Base-by-base conservation (phyloP, 2,113 vertebrate species). In the Cebus imitator region DNA sequence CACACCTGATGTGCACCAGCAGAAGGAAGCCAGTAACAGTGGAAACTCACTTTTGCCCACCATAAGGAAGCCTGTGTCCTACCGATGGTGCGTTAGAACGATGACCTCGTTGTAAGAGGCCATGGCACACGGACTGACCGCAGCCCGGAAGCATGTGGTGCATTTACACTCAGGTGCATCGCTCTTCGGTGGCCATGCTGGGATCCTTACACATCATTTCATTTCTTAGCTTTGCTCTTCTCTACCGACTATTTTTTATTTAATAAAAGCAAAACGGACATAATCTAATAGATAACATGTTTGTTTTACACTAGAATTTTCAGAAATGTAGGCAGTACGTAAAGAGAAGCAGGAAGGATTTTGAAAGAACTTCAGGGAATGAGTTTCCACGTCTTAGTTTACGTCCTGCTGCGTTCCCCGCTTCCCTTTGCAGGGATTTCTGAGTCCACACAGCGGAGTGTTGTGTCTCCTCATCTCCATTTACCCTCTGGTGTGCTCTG, bases 91-190 rank as follows among this genome's bases (percentile, higher is more conserved):
- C 35, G 43, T 73, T 18, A 30, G 76, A 66, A 40, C 0, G 3
- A n/a, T 3, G 9, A 12, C 40, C 13, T 32, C 1, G 11, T 32
- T 3, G 1, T 37, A 6, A 30, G 61, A 72, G 30, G 83, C 21
- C 50, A 14, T 4, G 57, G 43, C 12, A 1, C 1, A 0, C 0
- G 23, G 35, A 13, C 0, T 30, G 43, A 8, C 0, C 14, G 40
- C 23, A 0, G 1, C 20, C 23, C 5, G 37, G 23, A n/a, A 35
- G 35, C 2, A 0, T 37, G 7, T 30, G 8, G 10, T 11, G 40
- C 27, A 0, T 17, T 43, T n/a, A 30, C 6, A 70, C 35, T 17
- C 45, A 40, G 0, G 27, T 2, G 4, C 18, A 3, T 3, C 6
- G 23, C 23, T 55, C 27, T 10, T n/a, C 48, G 21, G 12, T 2